Base-by-base conservation (phyloP, 2,888 invertebrate species). In the Criorhina ranunculi region DNA sequence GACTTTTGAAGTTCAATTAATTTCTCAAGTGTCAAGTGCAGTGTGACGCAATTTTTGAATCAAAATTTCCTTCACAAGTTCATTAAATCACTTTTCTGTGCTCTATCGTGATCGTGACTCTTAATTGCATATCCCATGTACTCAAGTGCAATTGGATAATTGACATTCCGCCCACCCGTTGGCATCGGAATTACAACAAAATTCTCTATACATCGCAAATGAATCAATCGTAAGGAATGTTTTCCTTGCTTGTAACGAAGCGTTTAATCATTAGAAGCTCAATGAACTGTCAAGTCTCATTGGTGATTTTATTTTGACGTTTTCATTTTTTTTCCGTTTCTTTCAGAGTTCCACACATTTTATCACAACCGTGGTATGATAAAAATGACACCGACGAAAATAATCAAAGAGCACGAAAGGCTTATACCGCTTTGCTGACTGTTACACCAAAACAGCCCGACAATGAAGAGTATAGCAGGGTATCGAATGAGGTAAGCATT, bases 381-480 rank as follows among this genome's bases (percentile, higher is more conserved):
- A 94, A 94, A 87, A 94, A 95, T 35, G 98, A 98, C 89, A 95
- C 96, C 0, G 93, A 93, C 0, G 96, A 96, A 88, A 94, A 96
- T 67, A 99, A 99, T 91, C 94, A 95, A 87, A 94, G 95, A 86
- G 98, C 98, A 0, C 94, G 94, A 89, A 94, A 95, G 88, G 98
- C 98, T 0, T 98, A 96, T 91, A 95, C 96, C 83, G 96, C 98
- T 0, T 93, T 99, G 76, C 93, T 98, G 59, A 98, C 97, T 0
- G 96, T 99, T 72, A 96, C 97, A 5, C 96, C 98, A 2, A 94
- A 96, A 12, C 95, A 96, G 6, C 96, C 96, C 0, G 94, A 96
- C 89, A 95, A 96, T 87, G 93, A 94, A 42, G 96, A 96, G 89
- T 96, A 97, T 91, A 92, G 94, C 57, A 94, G 95, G 77, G 97